These are phyloP conservation scores for Urocyon cinereoargenteus DNA, from an alignment of 2,797 vertebrate genomes.

Conservation along the genomic window DNA sequence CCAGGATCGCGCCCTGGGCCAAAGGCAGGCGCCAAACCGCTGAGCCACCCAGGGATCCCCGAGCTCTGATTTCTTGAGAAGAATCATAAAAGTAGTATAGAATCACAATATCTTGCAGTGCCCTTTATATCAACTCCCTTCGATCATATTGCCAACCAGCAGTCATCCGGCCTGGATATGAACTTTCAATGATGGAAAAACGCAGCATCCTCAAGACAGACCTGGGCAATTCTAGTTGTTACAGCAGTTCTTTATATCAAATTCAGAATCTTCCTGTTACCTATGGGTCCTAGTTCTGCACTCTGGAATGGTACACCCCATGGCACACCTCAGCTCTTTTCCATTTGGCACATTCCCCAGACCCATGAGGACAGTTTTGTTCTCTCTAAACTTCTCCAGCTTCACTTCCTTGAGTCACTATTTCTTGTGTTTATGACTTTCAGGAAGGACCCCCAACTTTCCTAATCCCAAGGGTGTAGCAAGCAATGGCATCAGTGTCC, in stretches of 20 bases:
- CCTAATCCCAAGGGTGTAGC: not conserved
- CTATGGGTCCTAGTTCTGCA: not conserved
- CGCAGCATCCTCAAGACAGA: not conserved
- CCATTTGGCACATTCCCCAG: not conserved
- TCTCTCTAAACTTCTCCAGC: not conserved
- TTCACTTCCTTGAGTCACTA: not conserved
- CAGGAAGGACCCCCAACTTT: not conserved
- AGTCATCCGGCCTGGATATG: not conserved
- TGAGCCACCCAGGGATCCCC: no score
- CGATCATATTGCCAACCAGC: not conserved
- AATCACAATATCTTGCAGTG: not conserved
- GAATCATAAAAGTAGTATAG: conserved; percentile 7
- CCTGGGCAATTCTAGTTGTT: not conserved
- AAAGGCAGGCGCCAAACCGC: no score
- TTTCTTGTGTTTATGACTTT: conserved; percentile 3
- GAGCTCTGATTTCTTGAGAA: not conserved
- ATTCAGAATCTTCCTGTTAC: not conserved
- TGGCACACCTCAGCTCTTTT: not conserved
- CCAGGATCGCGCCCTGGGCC: no score
- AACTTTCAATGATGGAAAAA: not conserved
- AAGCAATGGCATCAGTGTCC: not conserved
- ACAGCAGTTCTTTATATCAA: conserved; percentile 17
- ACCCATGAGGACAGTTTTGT: not conserved
- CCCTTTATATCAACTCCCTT: not conserved
- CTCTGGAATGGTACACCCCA: not conserved